phyloP scores from a whole-genome alignment of 2,888 invertebrate genomes.

The Epirrhoe alternata region DNA sequence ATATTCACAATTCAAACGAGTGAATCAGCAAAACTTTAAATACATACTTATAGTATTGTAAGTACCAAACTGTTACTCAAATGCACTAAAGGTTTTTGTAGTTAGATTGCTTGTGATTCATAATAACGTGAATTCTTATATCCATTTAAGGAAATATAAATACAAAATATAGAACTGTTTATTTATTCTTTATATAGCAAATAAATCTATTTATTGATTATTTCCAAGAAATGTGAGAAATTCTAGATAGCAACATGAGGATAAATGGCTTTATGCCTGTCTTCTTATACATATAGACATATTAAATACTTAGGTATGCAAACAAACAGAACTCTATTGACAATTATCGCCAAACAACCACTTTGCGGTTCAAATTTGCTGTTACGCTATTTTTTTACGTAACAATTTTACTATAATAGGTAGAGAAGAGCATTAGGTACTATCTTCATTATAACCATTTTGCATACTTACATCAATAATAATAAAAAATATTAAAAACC shows the following conservation, averaged over 20 bases:
- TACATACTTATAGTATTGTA: background rate
- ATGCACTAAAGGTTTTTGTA: constrained; percentile 18
- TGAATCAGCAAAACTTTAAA: constrained; percentile 12
- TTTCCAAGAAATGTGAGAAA: constrained; percentile 19
- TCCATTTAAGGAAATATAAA: constrained; percentile 20
- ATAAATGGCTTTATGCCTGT: background rate
- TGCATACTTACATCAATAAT: no score
- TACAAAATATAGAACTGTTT: constrained; percentile 14
- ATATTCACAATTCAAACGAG: background rate
- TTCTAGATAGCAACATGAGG: constrained; percentile 7
- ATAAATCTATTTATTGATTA: constrained; percentile 16
- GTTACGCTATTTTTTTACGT: background rate
- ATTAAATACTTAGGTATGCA: no score
- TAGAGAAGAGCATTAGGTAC: no score
- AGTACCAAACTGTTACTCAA: constrained; percentile 19
- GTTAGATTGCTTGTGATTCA: constrained; percentile 28
- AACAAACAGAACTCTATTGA: background rate
- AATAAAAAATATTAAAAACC: no score
- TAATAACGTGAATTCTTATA: constrained; percentile 16
- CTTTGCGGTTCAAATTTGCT: background rate
- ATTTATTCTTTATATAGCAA: constrained; percentile 24
- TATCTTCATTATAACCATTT: no score
- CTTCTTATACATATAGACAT: background rate
- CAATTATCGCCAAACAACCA: background rate
- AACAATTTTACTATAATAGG: no score